Evolutionary conservation across 2,113 vertebrate species (phyloP), one percentile per base, ranked within the genome.

Genomic region (Carettochelys insculpta): DNA sequence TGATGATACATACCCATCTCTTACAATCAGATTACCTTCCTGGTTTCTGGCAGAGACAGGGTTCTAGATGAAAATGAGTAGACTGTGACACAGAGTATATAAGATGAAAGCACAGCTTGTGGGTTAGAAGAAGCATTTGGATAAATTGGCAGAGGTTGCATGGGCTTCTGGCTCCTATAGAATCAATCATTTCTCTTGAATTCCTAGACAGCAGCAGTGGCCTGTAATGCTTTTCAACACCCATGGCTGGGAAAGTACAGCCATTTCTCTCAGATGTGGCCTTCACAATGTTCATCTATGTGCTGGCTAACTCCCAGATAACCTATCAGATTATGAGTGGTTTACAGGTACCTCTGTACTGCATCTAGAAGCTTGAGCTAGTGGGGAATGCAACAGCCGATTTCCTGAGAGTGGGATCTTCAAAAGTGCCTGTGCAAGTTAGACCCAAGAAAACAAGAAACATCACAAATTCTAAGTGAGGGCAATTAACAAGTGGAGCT

Each of bases 131-230:
- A 92, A 95, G 52, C 93, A 78, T 86, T 90, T 76, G 94, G 92
- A 89, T 96, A 91, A 95, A 92, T 94, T 95, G 96, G 92, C 90
- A 95, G 90, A 76, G 84, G 78, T 85, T 90, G 78, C 86, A 94
- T 89, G 83, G 90, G 90, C 83, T 2, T 31, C 85, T 89, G 92
- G 90, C 87, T 3, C 0, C 48, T 56, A 50, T 41, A 73, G 78
- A 82, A 89, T 92, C 93, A 71, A 27, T 97, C 85, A 86, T 81
- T 88, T 38, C 48, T 91, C 48, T 85, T 73, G 45, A 95, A 83
- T 85, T 76, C 10, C 22, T 73, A 53, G 54, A 16, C 3, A 19
- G 1, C 75, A 78, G 31, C 71, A 89, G 51, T 25, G 78, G 43
- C 78, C 0, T 0, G 80, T 90, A 56, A 76, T 29, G 77, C 88